Base-by-base conservation (phyloP, 2,113 vertebrate genomes). In the Apteryx mantelli region DNA sequence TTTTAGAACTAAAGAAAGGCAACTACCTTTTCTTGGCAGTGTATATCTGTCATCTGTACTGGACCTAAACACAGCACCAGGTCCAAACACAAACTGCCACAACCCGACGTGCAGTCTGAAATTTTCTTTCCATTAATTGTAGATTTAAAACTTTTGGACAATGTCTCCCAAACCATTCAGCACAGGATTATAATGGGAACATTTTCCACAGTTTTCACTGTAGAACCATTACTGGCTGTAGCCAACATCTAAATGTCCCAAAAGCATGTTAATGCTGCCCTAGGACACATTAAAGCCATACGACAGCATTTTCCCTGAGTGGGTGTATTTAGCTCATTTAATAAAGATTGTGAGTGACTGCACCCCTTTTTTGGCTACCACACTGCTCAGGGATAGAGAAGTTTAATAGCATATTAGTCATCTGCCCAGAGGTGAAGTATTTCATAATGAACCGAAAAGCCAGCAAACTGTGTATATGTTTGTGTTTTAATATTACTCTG, bases 361-460 rank as follows among this genome's bases (percentile, higher is more conserved):
- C 97, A 38, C 89, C 77, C 40, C 81, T 79, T 73, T 95, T 97
- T 95, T 97, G 97, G 91, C 96, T 96, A 90, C 5, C 14, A 86
- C 58, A 94, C 91, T 94, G 83, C 68, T 71, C 40, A 96, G 83
- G 73, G 94, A 95, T 93, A 97, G 96, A 92, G 95, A 97, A 97
- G 85, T 97, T 92, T 97, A 97, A 98, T 94, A 97, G 87, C 25
- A 19, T 70, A 89, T 98, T 97, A 98, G 96, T 98, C 97, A 98
- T 97, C 73, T 95, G 86, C 95, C 93, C 86, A 84, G 93, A 92
- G 95, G 96, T 96, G 71, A 97, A 97, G 87, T 92, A 94, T 97
- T 98, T 98, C 92, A 82, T 94, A 97, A 97, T 58, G 91, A 96
- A 90, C 34, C 93, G 71, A 95, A 96, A 94, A 97, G 94, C 36